Conservation (phyloP, 2,888 invertebrate genomes). For the Anthophora plumipes region DNA sequence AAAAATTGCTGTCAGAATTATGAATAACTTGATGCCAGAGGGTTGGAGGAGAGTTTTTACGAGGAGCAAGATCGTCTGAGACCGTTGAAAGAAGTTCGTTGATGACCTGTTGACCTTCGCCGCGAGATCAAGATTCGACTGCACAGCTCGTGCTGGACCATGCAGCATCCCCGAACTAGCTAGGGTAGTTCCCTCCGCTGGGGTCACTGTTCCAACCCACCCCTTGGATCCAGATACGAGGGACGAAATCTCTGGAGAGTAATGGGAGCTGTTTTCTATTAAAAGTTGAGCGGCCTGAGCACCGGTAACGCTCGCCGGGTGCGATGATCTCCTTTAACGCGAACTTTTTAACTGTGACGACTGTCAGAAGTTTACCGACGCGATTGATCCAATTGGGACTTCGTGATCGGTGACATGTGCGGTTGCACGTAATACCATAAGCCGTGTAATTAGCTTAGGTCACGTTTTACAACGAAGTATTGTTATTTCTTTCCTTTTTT, state of each 20-base stretch:
- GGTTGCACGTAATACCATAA: too few species aligned
- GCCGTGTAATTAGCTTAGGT: neutral
- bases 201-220: slow-evolving; percentile 65
- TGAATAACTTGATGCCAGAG: neutral
- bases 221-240: slow-evolving; percentile 66
- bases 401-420: neutral
- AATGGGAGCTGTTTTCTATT: slow-evolving; percentile 71
- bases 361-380: neutral
- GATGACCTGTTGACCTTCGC: slow-evolving; percentile 66
- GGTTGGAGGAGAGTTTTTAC: slow-evolving; percentile 1
- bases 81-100: slow-evolving; percentile 73
- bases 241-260: slow-evolving; percentile 72
- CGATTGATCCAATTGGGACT: slow-evolving; percentile 1
- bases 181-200: slow-evolving; percentile 71
- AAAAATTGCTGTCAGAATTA: neutral
- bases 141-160: slow-evolving; percentile 70
- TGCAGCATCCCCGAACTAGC: slow-evolving; percentile 79
- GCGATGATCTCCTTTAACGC: slow-evolving; percentile 30
- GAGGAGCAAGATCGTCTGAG: neutral
- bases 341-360: slow-evolving; percentile 11
- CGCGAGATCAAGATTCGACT: slow-evolving; percentile 73
- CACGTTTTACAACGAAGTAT: neutral
- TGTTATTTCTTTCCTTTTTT: too few species aligned
- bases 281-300: slow-evolving; percentile 60
- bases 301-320: neutral